phyloP scores from a whole-genome alignment of 1,140 invertebrate species.

The Druon quercuslanigerum region DNA sequence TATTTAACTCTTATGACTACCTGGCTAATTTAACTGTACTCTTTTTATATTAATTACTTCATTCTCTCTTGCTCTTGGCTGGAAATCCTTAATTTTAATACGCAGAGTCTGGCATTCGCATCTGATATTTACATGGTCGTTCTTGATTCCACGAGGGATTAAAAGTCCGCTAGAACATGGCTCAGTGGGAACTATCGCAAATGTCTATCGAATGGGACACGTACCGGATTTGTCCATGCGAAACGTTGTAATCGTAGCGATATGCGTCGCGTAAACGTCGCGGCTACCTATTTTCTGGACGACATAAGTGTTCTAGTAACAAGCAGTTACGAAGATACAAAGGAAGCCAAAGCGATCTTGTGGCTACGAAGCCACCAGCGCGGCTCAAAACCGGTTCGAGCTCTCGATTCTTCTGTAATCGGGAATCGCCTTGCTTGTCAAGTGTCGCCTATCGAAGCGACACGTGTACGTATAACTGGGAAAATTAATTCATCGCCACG shows the following conservation, averaged over 20 bases:
- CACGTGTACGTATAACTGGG: conserved; percentile 52
- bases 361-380: conserved; percentile 41
- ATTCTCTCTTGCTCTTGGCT: neutral
- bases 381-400: conserved; percentile 52
- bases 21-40: neutral
- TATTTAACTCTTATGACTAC: too few relatives aligned
- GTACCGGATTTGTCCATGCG: conserved; percentile 47
- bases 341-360: conserved; percentile 39
- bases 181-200: conserved; percentile 49
- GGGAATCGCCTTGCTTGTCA: conserved; percentile 52
- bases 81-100: neutral
- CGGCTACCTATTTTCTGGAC: conserved; percentile 51
- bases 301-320: conserved; percentile 34
- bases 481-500: conserved; percentile 55
- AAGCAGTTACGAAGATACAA: conserved; percentile 30
- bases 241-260: conserved; percentile 47
- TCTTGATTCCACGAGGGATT: conserved; percentile 22
- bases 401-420: conserved; percentile 42
- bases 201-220: conserved; percentile 42
- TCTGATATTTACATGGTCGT: conserved; percentile 22
- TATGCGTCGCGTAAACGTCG: conserved; percentile 36
- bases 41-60: neutral
- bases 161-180: conserved; percentile 31
- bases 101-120: conserved; percentile 4
- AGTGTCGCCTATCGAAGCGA: conserved; percentile 49